A percentile compares a stretch with the other conserved stretches of the same genome.
phyloP scores from a whole-genome alignment of 2,888 invertebrate species.

The Taenaris catops region DNA sequence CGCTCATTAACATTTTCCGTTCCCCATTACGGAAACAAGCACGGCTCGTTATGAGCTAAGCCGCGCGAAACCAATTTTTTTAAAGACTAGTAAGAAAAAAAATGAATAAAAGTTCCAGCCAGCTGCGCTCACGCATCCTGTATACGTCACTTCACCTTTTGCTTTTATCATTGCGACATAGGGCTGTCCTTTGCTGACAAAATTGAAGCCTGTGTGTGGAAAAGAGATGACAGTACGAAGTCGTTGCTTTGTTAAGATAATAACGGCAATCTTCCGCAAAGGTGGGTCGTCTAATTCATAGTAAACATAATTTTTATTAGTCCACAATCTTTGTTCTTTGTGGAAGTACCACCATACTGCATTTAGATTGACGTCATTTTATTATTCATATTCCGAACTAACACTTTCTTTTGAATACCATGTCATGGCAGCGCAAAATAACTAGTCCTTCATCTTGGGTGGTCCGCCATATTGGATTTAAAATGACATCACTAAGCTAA shows the following conservation, averaged over 20 bases:
- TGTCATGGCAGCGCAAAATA: too few species aligned
- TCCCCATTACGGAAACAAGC: conserved; percentile 65
- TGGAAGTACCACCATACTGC: too few species aligned
- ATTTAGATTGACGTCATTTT: too few species aligned
- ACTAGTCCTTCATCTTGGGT: too few species aligned
- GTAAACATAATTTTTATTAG: too few species aligned
- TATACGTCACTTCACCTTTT: conserved; percentile 67
- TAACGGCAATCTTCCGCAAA: conserved; percentile 68
- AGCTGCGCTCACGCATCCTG: conserved; percentile 77
- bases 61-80: conserved; percentile 72
- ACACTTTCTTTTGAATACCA: too few species aligned
- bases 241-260: conserved; percentile 43
- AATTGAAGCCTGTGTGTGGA: conserved; percentile 27
- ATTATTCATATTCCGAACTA: too few species aligned
- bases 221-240: conserved; percentile 43
- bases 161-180: conserved; percentile 56
- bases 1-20: conserved; percentile 70
- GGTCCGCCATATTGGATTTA: too few species aligned
- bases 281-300: conserved; percentile 53
- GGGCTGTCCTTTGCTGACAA: conserved; percentile 44
- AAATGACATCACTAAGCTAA: too few species aligned
- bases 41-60: conserved; percentile 52
- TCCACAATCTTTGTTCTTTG: too few species aligned
- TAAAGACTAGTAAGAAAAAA: conserved; percentile 43
- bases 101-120: conserved; percentile 71